Evolutionary conservation across 2,888 invertebrate genomes (phyloP), one percentile per base, ranked within the genome.

Genomic region (Melanargia galathea): DNA sequence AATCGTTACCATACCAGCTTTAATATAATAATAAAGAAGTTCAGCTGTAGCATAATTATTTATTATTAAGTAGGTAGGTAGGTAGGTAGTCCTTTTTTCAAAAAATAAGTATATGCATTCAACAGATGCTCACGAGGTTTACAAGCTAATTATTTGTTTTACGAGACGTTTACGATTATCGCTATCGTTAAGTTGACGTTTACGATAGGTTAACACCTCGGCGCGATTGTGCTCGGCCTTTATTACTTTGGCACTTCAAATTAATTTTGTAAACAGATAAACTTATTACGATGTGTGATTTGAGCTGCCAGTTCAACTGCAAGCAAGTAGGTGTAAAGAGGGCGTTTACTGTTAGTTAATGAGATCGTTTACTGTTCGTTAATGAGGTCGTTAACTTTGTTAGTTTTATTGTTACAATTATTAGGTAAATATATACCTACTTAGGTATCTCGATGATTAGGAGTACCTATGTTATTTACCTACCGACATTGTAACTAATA

Each of bases 91-190:
- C 40, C 24, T 43, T 57, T 57, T 54, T 56, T 30, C 24, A 18
- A 10, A 13, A 52, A 30, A 30, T 49, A 48, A 59, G 24, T 38
- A 38, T 40, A 48, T 30, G 35, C 38, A 6, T 26, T 59, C 26
- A 59, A 59, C 74, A 72, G 75, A 72, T 72, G 78, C 75, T 64
- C 62, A 69, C 73, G 71, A 74, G 77, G 58, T 75, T 77, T 76
- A 75, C 76, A 73, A 73, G 77, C 76, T 88, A 87, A 88, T 90
- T 88, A 86, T 90, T 90, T 87, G 86, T 89, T 90, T 90, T 85
- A 90, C 86, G 88, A 84, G 82, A 81, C 77, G 80, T 89, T 90
- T 86, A 87, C 85, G 88, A 90, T 81, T 76, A 83, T 81, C 80
- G 80, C 81, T 78, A 81, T 86, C 86, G 84, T 89, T 84, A 85